Conservation (phyloP, 2,888 invertebrate species). For the Toxonevra muliebris region DNA sequence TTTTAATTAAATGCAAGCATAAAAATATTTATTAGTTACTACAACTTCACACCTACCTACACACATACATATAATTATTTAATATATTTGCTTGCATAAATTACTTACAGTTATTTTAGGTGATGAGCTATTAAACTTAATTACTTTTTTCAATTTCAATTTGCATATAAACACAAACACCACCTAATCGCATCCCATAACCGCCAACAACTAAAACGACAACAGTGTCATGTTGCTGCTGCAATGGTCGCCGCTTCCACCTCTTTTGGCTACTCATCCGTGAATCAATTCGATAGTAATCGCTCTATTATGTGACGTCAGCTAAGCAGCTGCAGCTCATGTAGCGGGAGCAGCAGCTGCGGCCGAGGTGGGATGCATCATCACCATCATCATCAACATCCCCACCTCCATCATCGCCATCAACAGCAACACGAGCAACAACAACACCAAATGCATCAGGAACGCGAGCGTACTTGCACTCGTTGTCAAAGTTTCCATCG, state of each 20-base stretch:
- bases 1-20: too few species aligned
- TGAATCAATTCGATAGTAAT: slow-evolving; percentile 62
- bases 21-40: too few species aligned
- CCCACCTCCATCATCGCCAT: slow-evolving; percentile 48
- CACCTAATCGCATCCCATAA: background rate
- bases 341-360: slow-evolving; percentile 64
- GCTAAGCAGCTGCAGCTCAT: slow-evolving; percentile 65
- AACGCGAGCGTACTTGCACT: slow-evolving; percentile 54
- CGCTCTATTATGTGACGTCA: slow-evolving; percentile 65
- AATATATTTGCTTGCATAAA: background rate
- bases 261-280: slow-evolving; percentile 64
- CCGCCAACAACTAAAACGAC: background rate
- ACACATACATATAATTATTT: background rate
- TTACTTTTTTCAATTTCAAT: background rate
- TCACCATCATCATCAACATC: slow-evolving; percentile 43
- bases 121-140: background rate
- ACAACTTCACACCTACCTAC: too few species aligned
- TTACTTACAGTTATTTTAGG: background rate
- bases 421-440: slow-evolving; percentile 47
- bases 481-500: slow-evolving; percentile 64
- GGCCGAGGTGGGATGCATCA: slow-evolving; percentile 48
- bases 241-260: slow-evolving; percentile 65
- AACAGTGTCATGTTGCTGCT: slow-evolving; percentile 64
- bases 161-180: background rate
- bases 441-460: slow-evolving; percentile 49